Evolutionary conservation across 2,113 vertebrate species (phyloP).

Genomic region (Sylvicapra grimmia): DNA sequence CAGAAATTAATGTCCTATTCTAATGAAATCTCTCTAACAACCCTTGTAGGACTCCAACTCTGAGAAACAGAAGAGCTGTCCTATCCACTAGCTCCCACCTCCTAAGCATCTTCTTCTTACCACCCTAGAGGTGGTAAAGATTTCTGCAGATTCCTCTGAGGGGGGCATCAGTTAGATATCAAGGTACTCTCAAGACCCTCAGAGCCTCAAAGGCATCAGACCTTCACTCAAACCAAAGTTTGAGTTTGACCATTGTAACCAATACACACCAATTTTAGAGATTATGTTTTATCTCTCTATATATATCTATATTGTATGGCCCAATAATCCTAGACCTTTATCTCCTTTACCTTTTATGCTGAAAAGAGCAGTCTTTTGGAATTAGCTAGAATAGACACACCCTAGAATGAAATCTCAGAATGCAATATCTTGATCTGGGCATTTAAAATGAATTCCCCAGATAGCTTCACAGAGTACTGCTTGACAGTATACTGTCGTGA

Average conservation of each 20-base stretch:
- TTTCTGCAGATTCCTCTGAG: background rate
- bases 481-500: background rate
- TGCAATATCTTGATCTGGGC: background rate
- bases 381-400: background rate
- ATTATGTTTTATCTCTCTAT: background rate
- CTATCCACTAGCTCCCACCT: background rate
- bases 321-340: background rate
- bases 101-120: background rate
- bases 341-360: background rate
- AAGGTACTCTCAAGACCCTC: background rate
- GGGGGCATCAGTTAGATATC: background rate
- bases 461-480: background rate
- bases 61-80: background rate
- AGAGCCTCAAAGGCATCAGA: background rate
- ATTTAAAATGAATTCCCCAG: background rate
- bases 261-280: background rate
- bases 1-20: background rate
- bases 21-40: background rate
- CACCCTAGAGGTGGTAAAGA: background rate
- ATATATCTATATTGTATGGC: background rate
- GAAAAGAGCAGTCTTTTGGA: background rate
- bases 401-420: background rate
- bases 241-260: background rate
- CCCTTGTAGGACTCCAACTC: background rate
- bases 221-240: background rate